These are phyloP conservation scores for Solenopsis fugax DNA, from an alignment of 1,140 invertebrate genomes.

Conservation along the genomic window DNA sequence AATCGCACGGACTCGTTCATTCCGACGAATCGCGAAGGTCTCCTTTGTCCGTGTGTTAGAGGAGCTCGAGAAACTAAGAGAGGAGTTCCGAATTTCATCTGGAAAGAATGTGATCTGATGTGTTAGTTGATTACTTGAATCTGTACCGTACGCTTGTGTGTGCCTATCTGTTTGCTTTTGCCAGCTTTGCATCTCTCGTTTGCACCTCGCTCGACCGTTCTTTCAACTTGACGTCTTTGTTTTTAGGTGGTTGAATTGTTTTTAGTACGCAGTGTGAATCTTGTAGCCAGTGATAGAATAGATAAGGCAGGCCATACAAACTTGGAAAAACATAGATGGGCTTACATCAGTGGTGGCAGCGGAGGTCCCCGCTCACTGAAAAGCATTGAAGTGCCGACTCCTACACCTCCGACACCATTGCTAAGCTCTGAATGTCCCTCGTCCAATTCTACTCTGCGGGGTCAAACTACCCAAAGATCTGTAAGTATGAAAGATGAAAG, in stretches of 20 bases:
- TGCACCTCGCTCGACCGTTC: background rate
- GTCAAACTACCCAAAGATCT: conserved; percentile 85
- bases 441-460: conserved; percentile 83
- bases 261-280: conserved; percentile 87
- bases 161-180: background rate
- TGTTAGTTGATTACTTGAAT: conserved; percentile 18
- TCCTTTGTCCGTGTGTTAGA: conserved; percentile 17
- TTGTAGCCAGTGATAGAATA: conserved; percentile 88
- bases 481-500: conserved; percentile 75
- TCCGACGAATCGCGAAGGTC: background rate
- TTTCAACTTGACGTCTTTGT: conserved; percentile 34
- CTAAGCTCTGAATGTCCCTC: conserved; percentile 84
- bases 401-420: conserved; percentile 84
- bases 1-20: background rate
- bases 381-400: conserved; percentile 83
- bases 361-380: conserved; percentile 83
- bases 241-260: conserved; percentile 87
- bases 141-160: background rate
- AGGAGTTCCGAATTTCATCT: background rate
- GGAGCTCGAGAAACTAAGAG: background rate
- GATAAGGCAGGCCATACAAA: conserved; percentile 79
- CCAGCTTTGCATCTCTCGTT: background rate
- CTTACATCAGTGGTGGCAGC: conserved; percentile 84
- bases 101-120: conserved; percentile 16
- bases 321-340: conserved; percentile 83